A percentile compares a stretch with the other conserved stretches of the same genome.
These are phyloP conservation scores for Sebastes reedi DNA, from an alignment of 2,797 vertebrate species.

Conservation along the genomic window DNA sequence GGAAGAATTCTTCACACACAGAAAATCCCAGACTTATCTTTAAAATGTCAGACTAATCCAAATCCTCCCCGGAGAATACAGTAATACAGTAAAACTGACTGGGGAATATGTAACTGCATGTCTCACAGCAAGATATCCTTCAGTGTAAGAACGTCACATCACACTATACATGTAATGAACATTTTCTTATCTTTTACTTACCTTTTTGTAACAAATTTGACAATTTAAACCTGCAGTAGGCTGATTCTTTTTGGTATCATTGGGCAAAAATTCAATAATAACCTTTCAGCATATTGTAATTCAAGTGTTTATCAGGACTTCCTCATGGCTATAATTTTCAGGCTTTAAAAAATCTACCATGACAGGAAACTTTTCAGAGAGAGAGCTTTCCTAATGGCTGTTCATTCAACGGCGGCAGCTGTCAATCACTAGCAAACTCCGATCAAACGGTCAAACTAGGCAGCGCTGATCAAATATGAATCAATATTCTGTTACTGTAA, in stretches of 20 bases:
- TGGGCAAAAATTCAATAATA: too few relatives aligned
- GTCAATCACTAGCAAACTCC: rapidly evolving
- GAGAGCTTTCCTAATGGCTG: rapidly evolving
- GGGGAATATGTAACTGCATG: constrained; percentile 25
- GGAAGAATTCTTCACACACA: constrained; percentile 42
- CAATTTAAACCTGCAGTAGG: not conserved
- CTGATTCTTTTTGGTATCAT: rapidly evolving
- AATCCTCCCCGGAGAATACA: constrained; percentile 51
- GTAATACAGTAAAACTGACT: constrained; percentile 35
- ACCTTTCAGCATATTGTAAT: too few relatives aligned
- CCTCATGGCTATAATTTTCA: rapidly evolving
- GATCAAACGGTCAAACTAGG: too few relatives aligned
- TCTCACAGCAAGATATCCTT: constrained; percentile 27
- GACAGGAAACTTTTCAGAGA: too few relatives aligned
- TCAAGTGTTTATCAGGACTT: too few relatives aligned
- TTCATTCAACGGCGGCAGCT: too few relatives aligned
- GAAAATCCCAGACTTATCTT: constrained; percentile 56
- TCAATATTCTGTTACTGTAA: too few relatives aligned
- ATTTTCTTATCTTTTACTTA: constrained; percentile 5
- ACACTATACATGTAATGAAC: not conserved
- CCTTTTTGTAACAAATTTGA: not conserved
- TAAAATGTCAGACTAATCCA: constrained; percentile 59
- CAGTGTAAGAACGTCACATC: constrained; percentile 18
- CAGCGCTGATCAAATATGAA: too few relatives aligned
- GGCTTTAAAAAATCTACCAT: too few relatives aligned